A percentile compares a stretch with the other conserved stretches of the same genome.
phyloP scores from a whole-genome alignment of 2,797 vertebrate genomes.

The Gallinago stenura region DNA sequence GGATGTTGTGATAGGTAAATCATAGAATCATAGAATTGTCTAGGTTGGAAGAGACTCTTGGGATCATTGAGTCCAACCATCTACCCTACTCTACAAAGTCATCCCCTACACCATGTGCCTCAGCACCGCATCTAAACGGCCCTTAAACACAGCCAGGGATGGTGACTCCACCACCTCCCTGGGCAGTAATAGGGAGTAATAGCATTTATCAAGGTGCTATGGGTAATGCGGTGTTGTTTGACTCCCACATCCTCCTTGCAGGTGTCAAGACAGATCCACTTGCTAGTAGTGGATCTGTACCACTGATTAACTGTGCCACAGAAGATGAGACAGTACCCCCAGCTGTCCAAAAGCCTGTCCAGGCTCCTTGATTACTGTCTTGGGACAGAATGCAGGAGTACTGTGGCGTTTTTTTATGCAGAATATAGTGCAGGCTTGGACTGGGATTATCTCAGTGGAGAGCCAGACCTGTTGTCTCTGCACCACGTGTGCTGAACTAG shows the following conservation, averaged over 20 bases:
- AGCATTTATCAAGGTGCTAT: not conserved
- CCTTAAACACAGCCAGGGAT: too few species aligned
- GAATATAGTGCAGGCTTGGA: not conserved
- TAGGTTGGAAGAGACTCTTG: too few species aligned
- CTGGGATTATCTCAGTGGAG: not conserved
- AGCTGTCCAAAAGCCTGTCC: not conserved
- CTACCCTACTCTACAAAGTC: too few species aligned
- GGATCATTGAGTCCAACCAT: too few species aligned
- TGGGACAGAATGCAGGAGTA: not conserved
- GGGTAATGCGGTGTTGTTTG: not conserved
- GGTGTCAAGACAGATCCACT: not conserved
- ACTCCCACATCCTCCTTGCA: not conserved
- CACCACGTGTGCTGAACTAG: accelerated
- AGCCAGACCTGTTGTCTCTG: not conserved
- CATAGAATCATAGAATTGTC: too few species aligned
- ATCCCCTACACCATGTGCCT: too few species aligned
- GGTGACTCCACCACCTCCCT: too few species aligned
- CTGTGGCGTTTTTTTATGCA: not conserved
- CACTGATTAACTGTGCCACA: not conserved
- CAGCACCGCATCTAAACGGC: too few species aligned
- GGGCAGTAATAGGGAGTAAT: not conserved
- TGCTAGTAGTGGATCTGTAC: not conserved
- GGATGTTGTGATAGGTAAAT: not conserved
- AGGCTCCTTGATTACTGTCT: not conserved
- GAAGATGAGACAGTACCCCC: not conserved